Percentiles rank a stretch among this genome's conserved stretches.
Conservation (phyloP, 2,113 vertebrate genomes). For the Poeciliopsis occidentalis region DNA sequence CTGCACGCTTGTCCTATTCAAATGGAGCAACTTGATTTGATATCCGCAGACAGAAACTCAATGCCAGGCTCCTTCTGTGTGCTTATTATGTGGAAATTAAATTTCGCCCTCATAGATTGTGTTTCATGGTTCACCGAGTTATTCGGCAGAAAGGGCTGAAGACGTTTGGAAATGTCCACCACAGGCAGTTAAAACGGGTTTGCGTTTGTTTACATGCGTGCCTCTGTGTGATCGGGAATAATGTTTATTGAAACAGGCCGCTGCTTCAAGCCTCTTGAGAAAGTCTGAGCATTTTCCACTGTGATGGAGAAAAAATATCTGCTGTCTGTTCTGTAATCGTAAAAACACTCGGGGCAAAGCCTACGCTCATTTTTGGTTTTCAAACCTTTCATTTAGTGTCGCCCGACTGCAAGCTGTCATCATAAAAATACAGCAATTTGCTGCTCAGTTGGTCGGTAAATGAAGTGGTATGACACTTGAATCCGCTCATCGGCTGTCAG, state of each 20-base stretch:
- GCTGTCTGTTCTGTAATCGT: not conserved
- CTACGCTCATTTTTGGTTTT: not conserved
- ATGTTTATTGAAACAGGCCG: conserved; percentile 2
- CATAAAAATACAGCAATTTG: conserved; percentile 12
- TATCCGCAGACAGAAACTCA: conserved; percentile 63
- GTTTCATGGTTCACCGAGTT: conserved; percentile 71
- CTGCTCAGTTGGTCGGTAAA: conserved; percentile 6
- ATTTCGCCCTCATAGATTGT: conserved; percentile 65
- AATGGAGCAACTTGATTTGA: conserved; percentile 70
- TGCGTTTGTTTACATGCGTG: conserved; percentile 4
- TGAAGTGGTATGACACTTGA: not conserved
- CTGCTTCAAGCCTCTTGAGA: not conserved
- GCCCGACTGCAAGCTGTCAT: conserved; percentile 8
- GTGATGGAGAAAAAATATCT: not conserved
- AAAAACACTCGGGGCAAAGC: not conserved
- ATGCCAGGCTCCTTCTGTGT: conserved; percentile 62
- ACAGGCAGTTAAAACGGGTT: conserved; percentile 23
- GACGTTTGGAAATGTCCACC: conserved; percentile 49
- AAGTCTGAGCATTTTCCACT: not conserved
- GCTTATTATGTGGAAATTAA: conserved; percentile 73
- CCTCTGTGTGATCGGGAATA: not conserved
- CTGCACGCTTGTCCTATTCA: conserved; percentile 55
- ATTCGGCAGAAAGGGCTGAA: conserved; percentile 40
- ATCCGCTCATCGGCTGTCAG: not conserved
- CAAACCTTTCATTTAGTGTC: conserved; percentile 14